phyloP scores from a whole-genome alignment of 1,140 invertebrate genomes.

The Dicyema japonicum region DNA sequence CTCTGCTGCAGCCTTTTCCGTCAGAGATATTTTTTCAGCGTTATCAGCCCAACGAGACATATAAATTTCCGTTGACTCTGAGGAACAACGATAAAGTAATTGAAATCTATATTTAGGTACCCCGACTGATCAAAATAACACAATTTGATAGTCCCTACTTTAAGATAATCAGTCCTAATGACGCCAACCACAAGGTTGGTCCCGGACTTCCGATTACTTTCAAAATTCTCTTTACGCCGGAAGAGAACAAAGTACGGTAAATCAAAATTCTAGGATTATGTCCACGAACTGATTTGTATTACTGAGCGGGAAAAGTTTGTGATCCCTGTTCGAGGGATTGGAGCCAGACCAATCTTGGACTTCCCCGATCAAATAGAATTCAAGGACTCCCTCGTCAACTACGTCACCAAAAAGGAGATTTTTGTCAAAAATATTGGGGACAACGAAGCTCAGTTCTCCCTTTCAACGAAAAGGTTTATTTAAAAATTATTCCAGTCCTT shows the following conservation, averaged over 20 bases:
- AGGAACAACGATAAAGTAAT: constrained; percentile 19
- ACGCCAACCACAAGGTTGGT: constrained; percentile 17
- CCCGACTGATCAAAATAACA: constrained; percentile 16
- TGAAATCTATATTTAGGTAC: constrained; percentile 8
- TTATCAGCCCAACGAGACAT: constrained; percentile 15
- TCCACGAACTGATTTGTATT: constrained; percentile 16
- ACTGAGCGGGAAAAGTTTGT: constrained; percentile 20
- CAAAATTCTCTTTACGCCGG: constrained; percentile 17
- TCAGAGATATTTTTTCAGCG: constrained; percentile 20
- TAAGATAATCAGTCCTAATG: constrained; percentile 15
- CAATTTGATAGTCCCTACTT: constrained; percentile 19
- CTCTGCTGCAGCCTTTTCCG: constrained; percentile 20
- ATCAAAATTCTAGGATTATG: constrained; percentile 12
- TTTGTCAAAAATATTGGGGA: constrained; percentile 19
- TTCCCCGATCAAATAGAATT: constrained; percentile 19
- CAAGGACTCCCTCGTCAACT: constrained; percentile 13
- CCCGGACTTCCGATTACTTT: constrained; percentile 17
- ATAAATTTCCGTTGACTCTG: constrained; percentile 16
- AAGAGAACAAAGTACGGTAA: constrained; percentile 13
- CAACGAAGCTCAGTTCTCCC: constrained; percentile 14
- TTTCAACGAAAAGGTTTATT: constrained; percentile 10
- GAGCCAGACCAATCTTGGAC: constrained; percentile 17
- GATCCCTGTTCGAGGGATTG: constrained; percentile 16
- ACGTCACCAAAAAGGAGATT: constrained; percentile 13
- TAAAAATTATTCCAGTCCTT: constrained; percentile 9